phyloP scores from a whole-genome alignment of 2,888 invertebrate genomes.

The Platycheirus albimanus region DNA sequence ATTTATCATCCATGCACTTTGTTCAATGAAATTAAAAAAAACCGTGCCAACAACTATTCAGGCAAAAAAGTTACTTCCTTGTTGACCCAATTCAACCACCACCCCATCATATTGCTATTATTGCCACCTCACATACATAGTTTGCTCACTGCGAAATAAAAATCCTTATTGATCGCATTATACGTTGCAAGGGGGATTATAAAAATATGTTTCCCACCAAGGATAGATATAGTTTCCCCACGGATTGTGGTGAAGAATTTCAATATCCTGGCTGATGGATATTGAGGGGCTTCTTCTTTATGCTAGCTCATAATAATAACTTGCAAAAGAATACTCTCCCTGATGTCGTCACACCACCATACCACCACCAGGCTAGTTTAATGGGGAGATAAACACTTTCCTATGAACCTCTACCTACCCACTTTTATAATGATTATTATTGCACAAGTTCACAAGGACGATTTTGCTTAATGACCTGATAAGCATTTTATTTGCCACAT shows the following conservation, averaged over 20 bases:
- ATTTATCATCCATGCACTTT: conserved; percentile 60
- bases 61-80: conserved; percentile 27
- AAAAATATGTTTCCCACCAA: conserved; percentile 22
- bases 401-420: not conserved
- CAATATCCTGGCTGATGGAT: conserved; percentile 52
- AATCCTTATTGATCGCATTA: conserved; percentile 55
- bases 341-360: not conserved
- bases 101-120: not conserved
- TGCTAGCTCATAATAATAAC: conserved; percentile 36
- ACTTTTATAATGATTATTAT: conserved; percentile 35
- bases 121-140: not conserved
- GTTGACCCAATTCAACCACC: conserved; percentile 55
- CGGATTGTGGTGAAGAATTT: conserved; percentile 37
- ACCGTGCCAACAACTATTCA: conserved; percentile 20
- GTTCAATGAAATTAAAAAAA: conserved; percentile 17
- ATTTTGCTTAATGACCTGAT: conserved; percentile 60
- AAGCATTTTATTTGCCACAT: conserved; percentile 40
- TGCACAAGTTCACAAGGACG: conserved; percentile 67
- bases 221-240: conserved; percentile 39
- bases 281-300: conserved; percentile 15
- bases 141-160: not conserved
- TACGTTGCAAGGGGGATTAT: conserved; percentile 20
- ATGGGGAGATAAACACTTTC: not conserved
- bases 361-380: not conserved
- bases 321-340: conserved; percentile 25